Conservation (phyloP, 2,113 vertebrate species). For the Muscicapa adusta region DNA sequence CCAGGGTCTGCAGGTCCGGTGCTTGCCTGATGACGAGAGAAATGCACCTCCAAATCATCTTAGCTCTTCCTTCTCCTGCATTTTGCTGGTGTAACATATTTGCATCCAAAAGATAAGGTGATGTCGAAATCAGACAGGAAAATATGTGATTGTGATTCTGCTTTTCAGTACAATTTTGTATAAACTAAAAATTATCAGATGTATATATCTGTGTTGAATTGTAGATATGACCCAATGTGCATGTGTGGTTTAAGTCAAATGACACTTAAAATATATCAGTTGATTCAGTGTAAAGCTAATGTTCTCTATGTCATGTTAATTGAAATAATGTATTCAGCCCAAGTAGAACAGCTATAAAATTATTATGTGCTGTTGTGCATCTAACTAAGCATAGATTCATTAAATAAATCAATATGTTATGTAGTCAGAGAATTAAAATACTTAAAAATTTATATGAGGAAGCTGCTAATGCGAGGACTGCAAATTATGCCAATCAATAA, state of each 20-base stretch:
- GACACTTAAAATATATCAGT: neutral
- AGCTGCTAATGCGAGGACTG: neutral
- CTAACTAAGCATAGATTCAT: neutral
- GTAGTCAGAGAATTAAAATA: neutral
- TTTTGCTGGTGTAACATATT: neutral
- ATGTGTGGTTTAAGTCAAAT: neutral
- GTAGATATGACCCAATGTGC: neutral
- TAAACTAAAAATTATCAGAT: neutral
- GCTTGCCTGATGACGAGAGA: neutral
- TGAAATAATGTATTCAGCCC: neutral
- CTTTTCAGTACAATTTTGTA: neutral
- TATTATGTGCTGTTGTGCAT: neutral
- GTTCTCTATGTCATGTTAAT: neutral
- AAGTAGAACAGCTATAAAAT: neutral
- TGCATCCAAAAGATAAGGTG: neutral
- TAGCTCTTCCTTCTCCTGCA: neutral
- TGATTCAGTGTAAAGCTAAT: neutral
- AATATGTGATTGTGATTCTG: neutral
- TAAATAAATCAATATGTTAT: constrained; percentile 5
- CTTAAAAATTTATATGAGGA: constrained; percentile 12
- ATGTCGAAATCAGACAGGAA: neutral
- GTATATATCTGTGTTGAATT: neutral
- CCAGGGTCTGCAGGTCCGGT: neutral
- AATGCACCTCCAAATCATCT: neutral
- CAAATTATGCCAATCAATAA: constrained; percentile 4